Evolutionary conservation across 2,113 vertebrate genomes (phyloP).

Genomic region (Salvelinus fontinalis): DNA sequence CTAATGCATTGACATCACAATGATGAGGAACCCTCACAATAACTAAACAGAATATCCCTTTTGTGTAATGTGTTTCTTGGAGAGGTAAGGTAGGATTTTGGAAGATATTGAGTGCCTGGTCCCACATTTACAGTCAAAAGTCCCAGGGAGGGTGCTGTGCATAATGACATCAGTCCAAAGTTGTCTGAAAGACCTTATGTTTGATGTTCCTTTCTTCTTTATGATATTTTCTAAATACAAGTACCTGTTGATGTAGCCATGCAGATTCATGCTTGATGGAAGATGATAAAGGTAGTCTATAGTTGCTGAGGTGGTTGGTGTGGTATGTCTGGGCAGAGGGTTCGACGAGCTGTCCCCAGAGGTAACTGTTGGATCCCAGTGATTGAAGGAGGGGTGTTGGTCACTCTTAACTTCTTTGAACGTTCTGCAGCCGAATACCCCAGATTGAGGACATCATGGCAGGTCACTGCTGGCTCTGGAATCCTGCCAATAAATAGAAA

Average conservation of each 20-base stretch:
- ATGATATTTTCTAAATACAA: background rate
- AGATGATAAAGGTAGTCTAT: conserved; percentile 25
- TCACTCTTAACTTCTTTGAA: background rate
- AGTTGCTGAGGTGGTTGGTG: conserved; percentile 31
- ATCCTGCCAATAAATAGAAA: conserved; percentile 59
- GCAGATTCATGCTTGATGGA: conserved; percentile 66
- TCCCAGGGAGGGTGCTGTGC: conserved; percentile 21
- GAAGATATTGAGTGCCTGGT: background rate
- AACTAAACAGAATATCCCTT: background rate
- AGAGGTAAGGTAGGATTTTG: background rate
- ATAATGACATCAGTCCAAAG: conserved; percentile 43
- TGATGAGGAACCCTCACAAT: background rate
- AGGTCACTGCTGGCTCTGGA: conserved; percentile 68
- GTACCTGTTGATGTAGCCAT: conserved; percentile 54
- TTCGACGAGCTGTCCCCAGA: conserved; percentile 4
- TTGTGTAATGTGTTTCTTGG: background rate
- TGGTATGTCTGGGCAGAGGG: conserved; percentile 14
- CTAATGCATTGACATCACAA: background rate
- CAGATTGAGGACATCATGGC: conserved; percentile 66
- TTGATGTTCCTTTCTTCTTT: background rate
- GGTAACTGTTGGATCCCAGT: conserved; percentile 32
- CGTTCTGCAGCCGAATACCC: conserved; percentile 47
- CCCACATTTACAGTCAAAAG: conserved; percentile 13
- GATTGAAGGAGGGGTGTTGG: conserved; percentile 26
- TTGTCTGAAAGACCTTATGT: conserved; percentile 36